Evolutionary conservation across 2,888 invertebrate species (phyloP), one percentile per base, ranked within the genome.

Genomic region (Drosophila quinaria): DNA sequence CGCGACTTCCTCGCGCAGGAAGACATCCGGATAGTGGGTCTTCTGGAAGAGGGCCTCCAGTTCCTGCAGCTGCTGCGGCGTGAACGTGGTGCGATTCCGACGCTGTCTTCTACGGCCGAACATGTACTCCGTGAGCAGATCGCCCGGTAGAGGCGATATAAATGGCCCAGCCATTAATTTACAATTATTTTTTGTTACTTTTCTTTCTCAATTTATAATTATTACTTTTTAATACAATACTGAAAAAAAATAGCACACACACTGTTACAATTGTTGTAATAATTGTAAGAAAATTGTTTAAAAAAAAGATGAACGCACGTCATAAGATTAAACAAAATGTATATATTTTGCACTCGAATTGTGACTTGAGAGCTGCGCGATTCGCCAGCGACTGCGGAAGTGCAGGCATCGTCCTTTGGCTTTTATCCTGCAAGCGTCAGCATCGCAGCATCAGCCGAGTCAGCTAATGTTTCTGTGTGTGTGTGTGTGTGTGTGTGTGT

Each of bases 21-120:
- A 93, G 22, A 98, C 98, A 90, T 98, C 98, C 6, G 98, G 98
- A 92, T 98, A 98, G 90, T 98, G 98, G 0, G 98, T 98, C 93
- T 97, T 97, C 92, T 97, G 97, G 93, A 98, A 98, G 22, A 98
- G 94, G 0, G 97, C 96, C 92, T 98, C 98, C 88, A 98, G 93
- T 90, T 98, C 97, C 90, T 97, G 97, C 51, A 98, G 94, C 93
- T 98, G 98, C 92, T 98, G 97, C 1, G 98, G 97, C 31, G 97
- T 98, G 92, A 98, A 98, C 0, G 98, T 98, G 9, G 98, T 98
- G 35, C 98, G 94, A 93, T 98, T 98, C 70, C 98, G 94, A 69
- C 98, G 94, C 94, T 98, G 96, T 81, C 97, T 94, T 70, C 97
- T 94, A 79, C 97, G 94, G 10, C 97, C 97, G 91, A 97, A 97